Evolutionary conservation across 1,140 invertebrate species (phyloP), one percentile per base, ranked within the genome.

Genomic region (Drosophila paulistorum): DNA sequence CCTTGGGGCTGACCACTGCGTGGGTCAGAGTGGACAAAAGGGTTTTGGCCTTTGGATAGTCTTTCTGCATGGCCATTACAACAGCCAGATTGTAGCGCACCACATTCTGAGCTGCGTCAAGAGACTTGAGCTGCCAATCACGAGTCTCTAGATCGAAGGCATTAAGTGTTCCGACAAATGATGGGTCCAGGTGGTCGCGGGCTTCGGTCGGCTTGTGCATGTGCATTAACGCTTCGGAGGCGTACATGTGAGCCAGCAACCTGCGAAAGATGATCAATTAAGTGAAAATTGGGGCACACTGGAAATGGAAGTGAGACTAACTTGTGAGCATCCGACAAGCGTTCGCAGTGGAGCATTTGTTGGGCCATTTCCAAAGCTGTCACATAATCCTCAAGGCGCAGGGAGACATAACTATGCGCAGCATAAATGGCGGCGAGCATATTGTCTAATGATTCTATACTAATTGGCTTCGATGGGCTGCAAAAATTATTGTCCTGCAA

Each of bases 181-280:
- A 95, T 5, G 96, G 96, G 84, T 98, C 96, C 26, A 98, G 93
- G 92, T 97, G 95, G 68, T 96, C 95, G 17, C 98, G 94, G 2
- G 97, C 97, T 92, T 98, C 97, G 4, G 94, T 93, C 51, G 97
- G 95, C 93, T 95, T 95, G 84, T 98, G 96, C 84, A 98, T 92
- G 63, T 96, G 94, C 74, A 98, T 95, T n/a, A 97, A 92, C 48
- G 97, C 96, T 92, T 99, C 98, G 0, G 97, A 97, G 17, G 96
- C 95, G 92, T 98, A 98, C 73, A 98, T 94, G 92, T 98, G 96
- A 0, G 95, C 97, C 69, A 98, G 93, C 69, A 98, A 95, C 92
- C 96, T 97, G 93, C 6, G 45, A 58, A n/a, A 11, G 37, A 39
- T 30, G 5, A 30, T 30, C 37, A 39, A 39, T 39, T 13, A 13